Conservation (phyloP, 2,113 vertebrate genomes). For the Anarrhichthys ocellatus region DNA sequence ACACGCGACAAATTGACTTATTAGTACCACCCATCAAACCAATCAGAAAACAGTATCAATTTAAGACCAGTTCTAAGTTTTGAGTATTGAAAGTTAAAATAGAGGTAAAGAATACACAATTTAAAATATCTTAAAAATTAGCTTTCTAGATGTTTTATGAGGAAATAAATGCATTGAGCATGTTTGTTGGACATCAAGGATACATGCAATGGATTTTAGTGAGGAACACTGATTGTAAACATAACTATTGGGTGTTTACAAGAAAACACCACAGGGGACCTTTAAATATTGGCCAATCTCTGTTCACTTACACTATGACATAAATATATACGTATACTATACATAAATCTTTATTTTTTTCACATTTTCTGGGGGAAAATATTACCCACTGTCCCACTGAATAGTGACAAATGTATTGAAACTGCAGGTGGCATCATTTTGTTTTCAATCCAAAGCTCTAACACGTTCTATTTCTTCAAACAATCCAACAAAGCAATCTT, state of each 20-base stretch:
- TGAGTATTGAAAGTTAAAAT: not conserved
- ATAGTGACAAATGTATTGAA: slow-evolving; percentile 29
- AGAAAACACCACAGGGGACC: not conserved
- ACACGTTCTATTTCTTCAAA: not conserved
- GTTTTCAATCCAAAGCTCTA: slow-evolving; percentile 12
- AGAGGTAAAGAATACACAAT: not conserved
- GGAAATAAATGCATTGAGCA: too few species aligned
- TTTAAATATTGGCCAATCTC: not conserved
- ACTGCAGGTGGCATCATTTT: slow-evolving; percentile 1
- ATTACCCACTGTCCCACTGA: slow-evolving; percentile 16
- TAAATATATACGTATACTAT: too few species aligned
- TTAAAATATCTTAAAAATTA: not conserved
- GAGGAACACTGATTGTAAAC: not conserved
- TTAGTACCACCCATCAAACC: not conserved
- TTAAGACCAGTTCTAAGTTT: not conserved
- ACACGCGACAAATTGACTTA: not conserved
- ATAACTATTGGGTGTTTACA: not conserved
- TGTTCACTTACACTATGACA: not conserved
- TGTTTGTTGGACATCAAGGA: not conserved
- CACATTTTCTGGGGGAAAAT: not conserved
- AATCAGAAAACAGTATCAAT: not conserved
- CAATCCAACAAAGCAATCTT: slow-evolving; percentile 3
- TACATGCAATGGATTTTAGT: not conserved
- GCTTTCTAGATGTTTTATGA: not conserved
- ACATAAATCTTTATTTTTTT: not conserved